Conservation (phyloP, 2,888 invertebrate species). For the Watsonalla cultraria region DNA sequence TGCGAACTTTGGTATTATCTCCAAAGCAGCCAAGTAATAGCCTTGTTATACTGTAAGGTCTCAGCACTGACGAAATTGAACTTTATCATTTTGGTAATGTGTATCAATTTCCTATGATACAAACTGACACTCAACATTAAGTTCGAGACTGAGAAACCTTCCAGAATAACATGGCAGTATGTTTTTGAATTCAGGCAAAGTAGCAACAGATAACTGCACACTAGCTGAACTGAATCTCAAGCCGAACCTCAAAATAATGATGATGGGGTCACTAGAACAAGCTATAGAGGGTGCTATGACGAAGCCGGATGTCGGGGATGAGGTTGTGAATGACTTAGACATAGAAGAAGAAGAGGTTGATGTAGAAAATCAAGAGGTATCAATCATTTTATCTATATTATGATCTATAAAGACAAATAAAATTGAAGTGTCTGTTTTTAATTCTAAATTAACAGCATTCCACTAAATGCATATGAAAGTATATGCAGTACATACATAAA, state of each 20-base stretch:
- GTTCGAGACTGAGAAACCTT: too few species aligned
- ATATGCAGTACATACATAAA: too few species aligned
- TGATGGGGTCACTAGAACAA: constrained; percentile 97
- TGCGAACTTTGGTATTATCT: too few species aligned
- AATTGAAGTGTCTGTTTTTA: too few species aligned
- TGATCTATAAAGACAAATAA: background rate
- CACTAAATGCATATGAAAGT: too few species aligned
- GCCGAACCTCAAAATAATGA: constrained; percentile 94
- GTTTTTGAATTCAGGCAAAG: constrained; percentile 82
- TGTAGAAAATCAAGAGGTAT: constrained; percentile 70
- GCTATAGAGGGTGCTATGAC: constrained; percentile 91
- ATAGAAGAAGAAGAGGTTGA: constrained; percentile 90
- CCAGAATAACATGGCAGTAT: background rate
- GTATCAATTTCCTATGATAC: too few species aligned
- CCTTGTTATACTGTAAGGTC: too few species aligned
- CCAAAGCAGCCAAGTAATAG: too few species aligned
- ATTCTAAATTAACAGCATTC: too few species aligned
- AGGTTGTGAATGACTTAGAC: constrained; percentile 94
- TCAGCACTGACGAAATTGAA: too few species aligned
- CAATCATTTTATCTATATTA: constrained; percentile 2
- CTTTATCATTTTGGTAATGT: too few species aligned
- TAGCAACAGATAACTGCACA: constrained; percentile 87
- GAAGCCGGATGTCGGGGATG: constrained; percentile 88
- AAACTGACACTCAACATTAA: too few species aligned
- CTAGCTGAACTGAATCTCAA: constrained; percentile 89